Evolutionary conservation across 2,888 invertebrate species (phyloP).

Genomic region (Philonicus albiceps): DNA sequence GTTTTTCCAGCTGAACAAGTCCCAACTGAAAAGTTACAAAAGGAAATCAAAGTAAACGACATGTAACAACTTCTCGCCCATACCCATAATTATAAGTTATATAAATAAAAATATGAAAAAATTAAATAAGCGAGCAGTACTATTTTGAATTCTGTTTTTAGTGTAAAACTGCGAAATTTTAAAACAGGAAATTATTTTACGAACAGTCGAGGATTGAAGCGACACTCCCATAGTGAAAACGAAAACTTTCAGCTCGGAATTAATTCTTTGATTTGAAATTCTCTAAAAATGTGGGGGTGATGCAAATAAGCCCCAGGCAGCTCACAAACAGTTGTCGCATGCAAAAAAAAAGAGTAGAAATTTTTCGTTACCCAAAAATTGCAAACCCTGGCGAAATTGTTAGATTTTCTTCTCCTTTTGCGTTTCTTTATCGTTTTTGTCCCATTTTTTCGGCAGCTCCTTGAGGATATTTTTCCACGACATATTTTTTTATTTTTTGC

Average conservation of each 20-base stretch:
- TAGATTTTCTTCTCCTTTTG: not conserved
- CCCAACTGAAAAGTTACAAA: not conserved
- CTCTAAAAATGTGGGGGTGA: not conserved
- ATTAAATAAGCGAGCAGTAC: not conserved
- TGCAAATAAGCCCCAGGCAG: not conserved
- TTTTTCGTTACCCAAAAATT: not conserved
- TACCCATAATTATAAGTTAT: not conserved
- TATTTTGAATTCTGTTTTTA: not conserved
- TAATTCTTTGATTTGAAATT: not conserved
- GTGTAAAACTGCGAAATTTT: not conserved
- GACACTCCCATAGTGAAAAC: not conserved
- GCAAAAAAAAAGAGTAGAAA: not conserved
- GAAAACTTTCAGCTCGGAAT: not conserved
- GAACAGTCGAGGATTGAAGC: not conserved
- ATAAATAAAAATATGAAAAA: not conserved
- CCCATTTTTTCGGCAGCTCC: not conserved
- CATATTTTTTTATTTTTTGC: slow-evolving; percentile 11
- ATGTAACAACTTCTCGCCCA: not conserved
- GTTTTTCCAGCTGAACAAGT: not conserved
- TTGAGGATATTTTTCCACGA: not conserved
- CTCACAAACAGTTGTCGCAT: not conserved
- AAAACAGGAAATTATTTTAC: not conserved
- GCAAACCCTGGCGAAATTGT: slow-evolving; percentile 7
- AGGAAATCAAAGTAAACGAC: not conserved
- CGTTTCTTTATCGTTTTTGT: not conserved